Conservation (phyloP, 2,888 invertebrate genomes). For the Luffia ferchaultella region DNA sequence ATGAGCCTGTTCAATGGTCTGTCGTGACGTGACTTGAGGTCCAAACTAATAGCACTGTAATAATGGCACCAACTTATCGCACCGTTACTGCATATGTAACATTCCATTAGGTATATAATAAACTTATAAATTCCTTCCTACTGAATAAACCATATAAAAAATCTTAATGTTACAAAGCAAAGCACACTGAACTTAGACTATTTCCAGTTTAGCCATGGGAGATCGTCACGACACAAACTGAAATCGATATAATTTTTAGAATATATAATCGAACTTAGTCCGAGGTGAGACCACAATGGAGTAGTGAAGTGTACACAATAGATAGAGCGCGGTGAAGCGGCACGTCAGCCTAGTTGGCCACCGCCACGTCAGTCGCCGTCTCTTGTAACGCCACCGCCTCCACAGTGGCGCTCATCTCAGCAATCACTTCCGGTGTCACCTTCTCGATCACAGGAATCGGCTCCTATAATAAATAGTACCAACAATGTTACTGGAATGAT, state of each 20-base stretch:
- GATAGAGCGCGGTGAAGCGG: constrained; percentile 7
- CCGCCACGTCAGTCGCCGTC: constrained; percentile 36
- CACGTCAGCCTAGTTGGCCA: constrained; percentile 31
- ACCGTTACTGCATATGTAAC: constrained; percentile 62
- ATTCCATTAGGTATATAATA: constrained; percentile 53
- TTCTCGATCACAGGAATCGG: background rate
- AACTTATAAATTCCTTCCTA: constrained; percentile 36
- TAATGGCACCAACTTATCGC: constrained; percentile 67
- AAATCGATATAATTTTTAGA: constrained; percentile 44
- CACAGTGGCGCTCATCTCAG: background rate
- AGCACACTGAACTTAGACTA: constrained; percentile 65
- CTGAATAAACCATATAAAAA: constrained; percentile 58
- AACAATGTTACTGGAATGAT: no score
- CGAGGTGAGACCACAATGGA: constrained; percentile 48
- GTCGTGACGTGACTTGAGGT: constrained; percentile 6
- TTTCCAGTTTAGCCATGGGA: constrained; percentile 14
- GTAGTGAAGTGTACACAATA: constrained; percentile 17
- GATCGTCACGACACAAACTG: constrained; percentile 28
- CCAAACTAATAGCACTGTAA: constrained; percentile 62
- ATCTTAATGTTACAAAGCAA: constrained; percentile 64
- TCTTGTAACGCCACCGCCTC: constrained; percentile 26
- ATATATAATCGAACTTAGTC: constrained; percentile 51
- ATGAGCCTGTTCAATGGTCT: background rate
- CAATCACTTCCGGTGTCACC: background rate
- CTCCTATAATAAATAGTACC: background rate